Percentiles rank a stretch among this genome's conserved stretches.
Evolutionary conservation across 2,797 vertebrate species (phyloP).

Genomic region (Cuculus canorus): DNA sequence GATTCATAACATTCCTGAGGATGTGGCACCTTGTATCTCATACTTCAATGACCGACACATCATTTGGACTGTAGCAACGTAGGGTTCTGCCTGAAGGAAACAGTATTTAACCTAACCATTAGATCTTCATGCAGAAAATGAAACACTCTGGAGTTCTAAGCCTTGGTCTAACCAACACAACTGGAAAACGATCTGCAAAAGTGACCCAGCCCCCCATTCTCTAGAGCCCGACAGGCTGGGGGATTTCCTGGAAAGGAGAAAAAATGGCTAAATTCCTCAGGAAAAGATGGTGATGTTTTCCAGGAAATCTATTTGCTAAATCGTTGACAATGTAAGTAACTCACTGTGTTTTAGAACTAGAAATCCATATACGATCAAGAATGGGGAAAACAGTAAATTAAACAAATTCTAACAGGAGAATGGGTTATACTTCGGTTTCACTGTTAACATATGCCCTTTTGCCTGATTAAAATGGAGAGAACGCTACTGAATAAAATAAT

Average conservation of each 20-base stretch:
- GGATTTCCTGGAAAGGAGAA: not conserved
- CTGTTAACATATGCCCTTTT: not conserved
- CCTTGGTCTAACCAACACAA: not conserved
- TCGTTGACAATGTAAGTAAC: not conserved
- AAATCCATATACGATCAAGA: not conserved
- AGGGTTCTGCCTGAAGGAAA: not conserved
- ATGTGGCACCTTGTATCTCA: not conserved
- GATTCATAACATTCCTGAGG: not conserved
- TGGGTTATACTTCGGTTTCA: not conserved
- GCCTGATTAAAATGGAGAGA: not conserved
- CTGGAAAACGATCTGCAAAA: not conserved
- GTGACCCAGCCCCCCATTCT: not conserved
- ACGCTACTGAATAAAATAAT: not conserved
- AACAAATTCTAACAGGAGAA: not conserved
- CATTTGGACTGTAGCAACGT: not conserved
- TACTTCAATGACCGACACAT: not conserved
- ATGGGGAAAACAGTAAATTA: not conserved
- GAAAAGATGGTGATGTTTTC: not conserved
- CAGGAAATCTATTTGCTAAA: not conserved
- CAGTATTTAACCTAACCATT: not conserved
- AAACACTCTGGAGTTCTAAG: not conserved
- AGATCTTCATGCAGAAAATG: not conserved
- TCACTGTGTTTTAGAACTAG: not conserved
- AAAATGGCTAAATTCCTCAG: not conserved
- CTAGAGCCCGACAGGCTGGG: not conserved